phyloP scores from a whole-genome alignment of 2,888 invertebrate genomes.

The Chrysopilus asiliformis region DNA sequence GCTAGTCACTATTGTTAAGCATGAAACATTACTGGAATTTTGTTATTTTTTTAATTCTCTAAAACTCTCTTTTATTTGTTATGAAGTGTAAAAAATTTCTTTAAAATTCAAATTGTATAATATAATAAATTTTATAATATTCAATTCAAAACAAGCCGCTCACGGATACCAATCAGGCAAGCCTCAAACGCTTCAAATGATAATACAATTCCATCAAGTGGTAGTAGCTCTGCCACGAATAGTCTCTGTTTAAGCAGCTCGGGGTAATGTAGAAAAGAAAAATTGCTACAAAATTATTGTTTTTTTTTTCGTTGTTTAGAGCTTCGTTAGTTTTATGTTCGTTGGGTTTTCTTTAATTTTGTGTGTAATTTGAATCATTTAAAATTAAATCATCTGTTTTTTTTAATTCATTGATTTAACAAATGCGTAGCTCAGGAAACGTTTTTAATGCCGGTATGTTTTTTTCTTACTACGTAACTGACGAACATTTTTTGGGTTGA shows the following conservation, averaged over 20 bases:
- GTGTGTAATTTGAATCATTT: no score
- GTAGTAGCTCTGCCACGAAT: slow-evolving; percentile 24
- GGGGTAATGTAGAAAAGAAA: slow-evolving; percentile 25
- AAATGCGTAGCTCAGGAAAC: no score
- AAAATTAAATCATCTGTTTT: no score
- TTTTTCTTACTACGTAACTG: no score
- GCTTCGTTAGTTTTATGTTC: slow-evolving; percentile 2
- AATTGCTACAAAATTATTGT: background rate
- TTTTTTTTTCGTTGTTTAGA: background rate
- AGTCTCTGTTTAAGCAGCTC: slow-evolving; percentile 31
- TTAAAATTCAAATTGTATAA: no score
- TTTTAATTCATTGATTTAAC: no score
- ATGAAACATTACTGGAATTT: background rate
- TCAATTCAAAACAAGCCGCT: slow-evolving; percentile 19
- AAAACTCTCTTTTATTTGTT: no score
- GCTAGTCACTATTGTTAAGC: background rate
- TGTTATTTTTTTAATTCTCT: background rate
- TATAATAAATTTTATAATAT: no score
- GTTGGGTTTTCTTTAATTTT: no score
- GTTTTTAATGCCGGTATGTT: no score
- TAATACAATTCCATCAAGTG: slow-evolving; percentile 29
- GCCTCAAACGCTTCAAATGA: slow-evolving; percentile 30
- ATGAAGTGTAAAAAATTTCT: no score
- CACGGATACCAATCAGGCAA: slow-evolving; percentile 35
- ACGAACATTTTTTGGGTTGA: no score